phyloP scores from a whole-genome alignment of 2,888 invertebrate species.

The Parnassius orleans region DNA sequence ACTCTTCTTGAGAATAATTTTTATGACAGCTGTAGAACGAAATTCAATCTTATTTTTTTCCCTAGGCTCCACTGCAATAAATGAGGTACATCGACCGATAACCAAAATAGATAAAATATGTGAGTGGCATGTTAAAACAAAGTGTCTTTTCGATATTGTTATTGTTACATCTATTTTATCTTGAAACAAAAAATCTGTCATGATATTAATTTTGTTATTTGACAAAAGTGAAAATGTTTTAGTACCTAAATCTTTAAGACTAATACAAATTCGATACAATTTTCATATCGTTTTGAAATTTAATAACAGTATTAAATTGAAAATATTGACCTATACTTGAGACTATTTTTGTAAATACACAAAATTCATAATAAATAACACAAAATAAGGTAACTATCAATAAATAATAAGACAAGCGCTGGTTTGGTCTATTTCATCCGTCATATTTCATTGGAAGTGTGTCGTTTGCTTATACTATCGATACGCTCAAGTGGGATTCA shows the following conservation, averaged over 20 bases:
- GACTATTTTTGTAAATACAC: neutral
- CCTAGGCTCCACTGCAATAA: slow-evolving; percentile 5
- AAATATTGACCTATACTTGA: neutral
- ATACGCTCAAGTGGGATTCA: slow-evolving; percentile 4
- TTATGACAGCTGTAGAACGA: too few relatives aligned
- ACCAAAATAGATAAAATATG: slow-evolving; percentile 1
- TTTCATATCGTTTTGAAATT: neutral
- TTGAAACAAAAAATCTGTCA: neutral
- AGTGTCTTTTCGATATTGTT: neutral
- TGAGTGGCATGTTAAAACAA: slow-evolving; percentile 5
- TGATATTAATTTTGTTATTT: neutral
- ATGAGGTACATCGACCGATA: slow-evolving; percentile 18
- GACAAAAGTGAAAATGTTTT: neutral
- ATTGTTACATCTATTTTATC: neutral
- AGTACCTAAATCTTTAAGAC: neutral
- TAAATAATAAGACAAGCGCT: slow-evolving; percentile 12
- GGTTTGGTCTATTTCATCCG: slow-evolving; percentile 15
- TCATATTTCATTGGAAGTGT: slow-evolving; percentile 17
- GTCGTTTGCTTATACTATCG: neutral
- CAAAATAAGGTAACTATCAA: neutral
- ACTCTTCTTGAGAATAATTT: too few relatives aligned
- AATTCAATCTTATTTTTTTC: neutral
- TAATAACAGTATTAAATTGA: neutral
- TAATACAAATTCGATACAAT: neutral
- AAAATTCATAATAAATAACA: neutral